phyloP scores from a whole-genome alignment of 2,888 invertebrate species.

The Polylopha cassiicola region DNA sequence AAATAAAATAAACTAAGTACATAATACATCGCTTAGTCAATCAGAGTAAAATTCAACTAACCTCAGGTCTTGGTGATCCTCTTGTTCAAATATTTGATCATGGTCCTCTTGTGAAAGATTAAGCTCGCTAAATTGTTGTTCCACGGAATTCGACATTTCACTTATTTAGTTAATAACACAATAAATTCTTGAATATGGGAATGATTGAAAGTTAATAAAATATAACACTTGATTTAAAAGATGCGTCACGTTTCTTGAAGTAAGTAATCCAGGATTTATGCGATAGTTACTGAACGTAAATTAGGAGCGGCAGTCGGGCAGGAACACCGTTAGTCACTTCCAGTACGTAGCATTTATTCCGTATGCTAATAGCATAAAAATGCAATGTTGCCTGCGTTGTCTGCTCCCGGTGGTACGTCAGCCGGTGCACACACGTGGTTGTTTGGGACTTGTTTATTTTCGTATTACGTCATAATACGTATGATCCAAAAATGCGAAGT shows the following conservation, averaged over 20 bases:
- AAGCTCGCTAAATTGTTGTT: conserved; percentile 83
- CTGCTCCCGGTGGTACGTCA: conserved; percentile 24
- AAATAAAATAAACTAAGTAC: too few relatives aligned
- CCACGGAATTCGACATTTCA: conserved; percentile 73
- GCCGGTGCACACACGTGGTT: conserved; percentile 59
- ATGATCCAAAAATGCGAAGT: conserved; percentile 31
- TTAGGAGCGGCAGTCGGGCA: neutral
- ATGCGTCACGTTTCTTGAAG: conserved; percentile 5
- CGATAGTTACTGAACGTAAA: too few relatives aligned
- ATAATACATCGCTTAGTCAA: too few relatives aligned
- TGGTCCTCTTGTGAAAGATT: conserved; percentile 83
- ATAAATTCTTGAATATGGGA: conserved; percentile 23
- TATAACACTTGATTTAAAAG: conserved; percentile 9
- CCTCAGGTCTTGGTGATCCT: conserved; percentile 78
- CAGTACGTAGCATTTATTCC: neutral
- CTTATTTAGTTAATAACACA: conserved; percentile 25
- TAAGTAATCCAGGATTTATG: conserved; percentile 6
- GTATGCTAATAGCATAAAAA: conserved; percentile 3
- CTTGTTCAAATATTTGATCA: conserved; percentile 84
- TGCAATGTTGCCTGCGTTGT: conserved; percentile 12
- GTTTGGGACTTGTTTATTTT: conserved; percentile 56
- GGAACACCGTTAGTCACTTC: neutral
- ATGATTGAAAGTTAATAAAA: conserved; percentile 5
- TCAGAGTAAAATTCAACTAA: conserved; percentile 42
- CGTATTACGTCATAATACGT: conserved; percentile 61